Evolutionary conservation across 2,797 vertebrate species (phyloP).

Genomic region (Coregonus ussuriensis): DNA sequence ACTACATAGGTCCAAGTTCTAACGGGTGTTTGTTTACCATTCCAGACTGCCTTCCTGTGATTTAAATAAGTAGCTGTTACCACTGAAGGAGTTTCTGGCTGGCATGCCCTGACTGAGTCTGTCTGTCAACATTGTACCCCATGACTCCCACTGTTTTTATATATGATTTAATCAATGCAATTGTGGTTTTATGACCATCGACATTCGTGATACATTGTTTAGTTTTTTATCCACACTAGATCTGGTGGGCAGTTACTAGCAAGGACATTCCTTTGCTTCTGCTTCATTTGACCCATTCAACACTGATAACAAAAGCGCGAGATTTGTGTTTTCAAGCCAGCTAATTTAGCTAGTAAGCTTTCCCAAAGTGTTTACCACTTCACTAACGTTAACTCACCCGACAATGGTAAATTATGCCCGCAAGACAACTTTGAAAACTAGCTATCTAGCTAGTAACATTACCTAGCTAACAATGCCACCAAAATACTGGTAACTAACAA

Average conservation of each 20-base stretch:
- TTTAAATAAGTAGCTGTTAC: slow-evolving; percentile 27
- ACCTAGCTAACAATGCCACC: not conserved
- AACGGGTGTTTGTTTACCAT: slow-evolving; percentile 26
- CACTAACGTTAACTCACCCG: slow-evolving; percentile 31
- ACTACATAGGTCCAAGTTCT: slow-evolving; percentile 21
- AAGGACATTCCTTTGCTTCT: not conserved
- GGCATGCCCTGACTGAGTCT: not conserved
- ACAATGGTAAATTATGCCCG: not conserved
- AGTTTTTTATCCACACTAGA: not conserved
- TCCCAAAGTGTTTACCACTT: not conserved
- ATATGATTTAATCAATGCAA: not conserved
- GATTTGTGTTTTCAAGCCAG: not conserved
- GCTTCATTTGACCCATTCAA: not conserved
- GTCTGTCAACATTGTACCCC: not conserved
- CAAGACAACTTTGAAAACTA: not conserved
- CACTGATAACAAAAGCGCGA: not conserved
- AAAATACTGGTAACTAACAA: too few species aligned
- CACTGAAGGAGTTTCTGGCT: slow-evolving; percentile 9
- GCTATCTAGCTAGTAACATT: not conserved
- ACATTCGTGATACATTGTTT: not conserved
- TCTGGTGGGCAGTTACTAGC: not conserved
- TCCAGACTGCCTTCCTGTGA: slow-evolving; percentile 26
- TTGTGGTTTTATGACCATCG: not conserved
- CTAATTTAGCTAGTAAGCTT: slow-evolving; percentile 11
- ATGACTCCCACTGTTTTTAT: not conserved